phyloP scores from a whole-genome alignment of 2,113 vertebrate genomes.

The Scomber scombrus region DNA sequence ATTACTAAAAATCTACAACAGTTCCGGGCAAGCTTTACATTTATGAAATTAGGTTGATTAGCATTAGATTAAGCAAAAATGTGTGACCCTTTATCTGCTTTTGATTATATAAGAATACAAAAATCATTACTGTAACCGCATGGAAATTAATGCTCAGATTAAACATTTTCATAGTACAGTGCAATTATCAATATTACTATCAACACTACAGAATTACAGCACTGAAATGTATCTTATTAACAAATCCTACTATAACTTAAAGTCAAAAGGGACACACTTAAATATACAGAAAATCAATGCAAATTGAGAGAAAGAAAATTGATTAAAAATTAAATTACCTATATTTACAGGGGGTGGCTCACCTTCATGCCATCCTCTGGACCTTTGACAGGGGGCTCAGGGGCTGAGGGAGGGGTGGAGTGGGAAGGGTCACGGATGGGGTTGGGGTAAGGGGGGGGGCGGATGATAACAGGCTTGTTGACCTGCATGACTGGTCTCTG shows the following conservation, averaged over 20 bases:
- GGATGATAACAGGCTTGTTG: constrained; percentile 87
- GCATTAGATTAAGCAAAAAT: constrained; percentile 15
- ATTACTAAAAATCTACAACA: constrained; percentile 1
- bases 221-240: background rate
- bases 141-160: background rate
- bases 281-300: background rate
- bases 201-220: background rate
- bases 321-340: constrained; percentile 85
- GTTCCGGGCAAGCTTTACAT: background rate
- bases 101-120: background rate
- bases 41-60: constrained; percentile 2
- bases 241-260: background rate
- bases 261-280: constrained; percentile 29
- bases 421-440: constrained; percentile 81
- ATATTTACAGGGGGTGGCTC: constrained; percentile 88
- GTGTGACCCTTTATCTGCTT: background rate
- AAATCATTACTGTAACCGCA: background rate
- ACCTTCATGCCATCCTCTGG: constrained; percentile 89
- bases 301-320: constrained; percentile 65
- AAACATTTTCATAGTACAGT: background rate
- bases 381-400: constrained; percentile 82
- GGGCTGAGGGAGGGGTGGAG: constrained; percentile 80
- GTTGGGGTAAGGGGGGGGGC: constrained; percentile 83
- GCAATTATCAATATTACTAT: background rate
- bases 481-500: constrained; percentile 89